Evolutionary conservation across 2,888 invertebrate genomes (phyloP).

Genomic region (Scelioninae gen. 1): DNA sequence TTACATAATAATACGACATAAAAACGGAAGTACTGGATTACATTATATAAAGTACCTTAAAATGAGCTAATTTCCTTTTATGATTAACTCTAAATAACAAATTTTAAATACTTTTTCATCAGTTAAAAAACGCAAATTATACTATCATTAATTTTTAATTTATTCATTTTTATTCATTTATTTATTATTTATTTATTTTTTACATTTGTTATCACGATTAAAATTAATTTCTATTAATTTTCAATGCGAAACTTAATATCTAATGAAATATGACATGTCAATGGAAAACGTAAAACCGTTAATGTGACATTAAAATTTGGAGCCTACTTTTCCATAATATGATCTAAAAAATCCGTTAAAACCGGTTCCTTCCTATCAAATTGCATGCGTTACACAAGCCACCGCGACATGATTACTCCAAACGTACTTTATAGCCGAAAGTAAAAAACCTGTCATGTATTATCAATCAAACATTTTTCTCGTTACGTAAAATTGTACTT

Average conservation of each 20-base stretch:
- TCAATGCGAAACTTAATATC: not conserved
- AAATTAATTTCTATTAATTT: not conserved
- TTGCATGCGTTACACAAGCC: slow-evolving; percentile 38
- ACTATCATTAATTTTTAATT: too few relatives aligned
- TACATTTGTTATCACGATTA: too few relatives aligned
- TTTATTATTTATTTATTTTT: too few relatives aligned
- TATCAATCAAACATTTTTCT: slow-evolving; percentile 37
- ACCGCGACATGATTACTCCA: slow-evolving; percentile 27
- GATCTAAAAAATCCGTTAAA: slow-evolving; percentile 71
- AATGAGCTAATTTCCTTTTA: too few relatives aligned
- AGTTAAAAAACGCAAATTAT: not conserved
- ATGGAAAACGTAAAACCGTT: slow-evolving; percentile 55
- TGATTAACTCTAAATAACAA: too few relatives aligned
- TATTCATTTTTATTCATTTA: too few relatives aligned
- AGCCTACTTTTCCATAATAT: slow-evolving; percentile 61
- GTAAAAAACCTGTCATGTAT: slow-evolving; percentile 48
- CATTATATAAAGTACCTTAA: not conserved
- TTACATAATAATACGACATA: too few relatives aligned
- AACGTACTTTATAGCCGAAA: slow-evolving; percentile 44
- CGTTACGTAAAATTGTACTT: slow-evolving; percentile 25
- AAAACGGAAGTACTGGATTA: not conserved
- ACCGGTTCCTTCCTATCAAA: slow-evolving; percentile 69
- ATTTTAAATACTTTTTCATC: not conserved
- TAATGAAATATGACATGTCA: slow-evolving; percentile 10
- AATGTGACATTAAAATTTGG: slow-evolving; percentile 57